These are phyloP conservation scores for Digitonthophagus gazella DNA, from an alignment of 2,888 invertebrate genomes.

Conservation along the genomic window DNA sequence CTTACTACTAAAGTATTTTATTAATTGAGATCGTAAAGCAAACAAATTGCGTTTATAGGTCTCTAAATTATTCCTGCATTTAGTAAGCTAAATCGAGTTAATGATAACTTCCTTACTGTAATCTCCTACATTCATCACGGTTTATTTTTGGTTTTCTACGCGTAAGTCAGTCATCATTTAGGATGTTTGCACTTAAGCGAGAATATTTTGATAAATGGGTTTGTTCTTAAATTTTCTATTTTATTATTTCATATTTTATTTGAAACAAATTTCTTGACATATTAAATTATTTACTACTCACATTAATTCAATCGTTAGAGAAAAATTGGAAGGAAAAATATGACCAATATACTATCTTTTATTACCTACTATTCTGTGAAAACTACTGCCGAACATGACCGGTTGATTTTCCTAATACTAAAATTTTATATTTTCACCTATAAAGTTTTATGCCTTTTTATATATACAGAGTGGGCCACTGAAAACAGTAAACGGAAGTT, in stretches of 20 bases:
- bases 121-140: not conserved
- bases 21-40: too few relatives aligned
- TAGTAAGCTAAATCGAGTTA: not conserved
- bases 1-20: too few relatives aligned
- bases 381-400: not conserved
- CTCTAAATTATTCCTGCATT: not conserved
- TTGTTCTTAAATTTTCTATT: too few relatives aligned
- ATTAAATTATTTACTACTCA: too few relatives aligned
- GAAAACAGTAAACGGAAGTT: too few relatives aligned
- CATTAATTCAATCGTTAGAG: not conserved
- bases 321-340: not conserved
- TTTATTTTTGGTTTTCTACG: not conserved
- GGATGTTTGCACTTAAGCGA: too few relatives aligned
- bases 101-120: not conserved
- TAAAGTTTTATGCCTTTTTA: not conserved
- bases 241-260: too few relatives aligned
- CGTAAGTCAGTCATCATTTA: too few relatives aligned
- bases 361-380: not conserved
- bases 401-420: not conserved
- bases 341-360: not conserved
- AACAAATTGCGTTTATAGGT: too few relatives aligned
- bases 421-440: not conserved
- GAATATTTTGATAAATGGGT: too few relatives aligned
- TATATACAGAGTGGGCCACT: too few relatives aligned
- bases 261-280: too few relatives aligned